Conservation (phyloP, 2,888 invertebrate species). For the Melinaea marsaeus region DNA sequence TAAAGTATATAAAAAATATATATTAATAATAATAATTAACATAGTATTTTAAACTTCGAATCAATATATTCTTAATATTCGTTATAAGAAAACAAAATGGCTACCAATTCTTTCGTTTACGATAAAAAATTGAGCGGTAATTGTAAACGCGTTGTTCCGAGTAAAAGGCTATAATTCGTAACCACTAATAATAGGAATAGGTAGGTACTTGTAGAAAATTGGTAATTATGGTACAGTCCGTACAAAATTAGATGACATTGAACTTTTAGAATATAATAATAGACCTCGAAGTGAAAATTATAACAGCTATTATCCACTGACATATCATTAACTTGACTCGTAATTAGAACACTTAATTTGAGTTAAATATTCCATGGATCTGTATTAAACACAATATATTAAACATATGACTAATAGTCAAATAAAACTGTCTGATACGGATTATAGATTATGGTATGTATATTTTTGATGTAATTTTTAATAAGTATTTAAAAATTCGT, state of each 20-base stretch:
- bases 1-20: no score
- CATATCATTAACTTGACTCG: constrained; percentile 46
- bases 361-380: neutral
- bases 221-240: constrained; percentile 45
- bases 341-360: constrained; percentile 18
- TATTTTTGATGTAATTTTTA: no score
- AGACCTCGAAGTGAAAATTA: constrained; percentile 44
- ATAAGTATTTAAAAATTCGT: no score
- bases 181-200: constrained; percentile 18
- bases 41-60: no score
- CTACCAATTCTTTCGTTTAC: neutral
- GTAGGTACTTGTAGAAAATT: constrained; percentile 46
- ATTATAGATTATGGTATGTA: no score
- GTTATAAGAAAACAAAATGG: neutral
- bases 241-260: constrained; percentile 55
- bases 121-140: neutral
- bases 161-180: constrained; percentile 21
- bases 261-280: constrained; percentile 42
- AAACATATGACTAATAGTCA: no score
- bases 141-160: constrained; percentile 8
- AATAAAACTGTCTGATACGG: no score
- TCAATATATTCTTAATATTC: neutral
- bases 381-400: no score
- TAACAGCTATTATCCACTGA: constrained; percentile 46
- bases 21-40: no score